Base-by-base conservation (phyloP, 2,888 invertebrate species). In the Pandemis cinnamomeana region DNA sequence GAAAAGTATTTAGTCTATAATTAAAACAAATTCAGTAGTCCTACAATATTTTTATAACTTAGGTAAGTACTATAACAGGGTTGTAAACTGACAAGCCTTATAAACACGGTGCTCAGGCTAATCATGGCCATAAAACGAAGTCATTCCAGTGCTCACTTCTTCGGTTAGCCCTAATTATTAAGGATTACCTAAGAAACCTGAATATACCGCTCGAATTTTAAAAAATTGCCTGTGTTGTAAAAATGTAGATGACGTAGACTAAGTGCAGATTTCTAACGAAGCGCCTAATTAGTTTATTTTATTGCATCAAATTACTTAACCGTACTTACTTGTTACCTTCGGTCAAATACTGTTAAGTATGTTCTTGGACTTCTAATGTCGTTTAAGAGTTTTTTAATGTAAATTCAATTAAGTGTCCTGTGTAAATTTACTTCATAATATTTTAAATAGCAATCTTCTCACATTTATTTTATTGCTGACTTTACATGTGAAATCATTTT, bases 81-180 rank as follows among this genome's bases (percentile, higher is more conserved):
- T 10, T 58, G 27, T 27, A 58, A 58, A 58, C 27, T 58, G 5
- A 58, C 58, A 27, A 20, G 27, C 27, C 27, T 27, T 46, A 63
- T 64, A 48, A 64, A 4, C 64, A 27, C 48, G 36, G 64, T 64
- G 27, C 36, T 64, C 46, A 64, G 48, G 48, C 48, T 46, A 64
- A 64, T 48, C 48, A 27, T 64, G 27, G 27, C 36, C 64, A 36
- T 64, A 48, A 64, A 64, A 48, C 13, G 7, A 13, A 48, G 46
- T 48, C n/a, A 1, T 64, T 64, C 20, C 13, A 46, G 53, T n/a
- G n/a, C 20, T 20, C 13, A 48, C 27, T 63, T 36, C 64, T 13
- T 48, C 13, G 7, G 42, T 61, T 62, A 5, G 13, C 27, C 58
- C 10, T 58, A 58, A 27, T 58, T 27, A 27, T n/a, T 20, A 13